phyloP scores from a whole-genome alignment of 2,888 invertebrate genomes.

The Xestia sexstrigata region DNA sequence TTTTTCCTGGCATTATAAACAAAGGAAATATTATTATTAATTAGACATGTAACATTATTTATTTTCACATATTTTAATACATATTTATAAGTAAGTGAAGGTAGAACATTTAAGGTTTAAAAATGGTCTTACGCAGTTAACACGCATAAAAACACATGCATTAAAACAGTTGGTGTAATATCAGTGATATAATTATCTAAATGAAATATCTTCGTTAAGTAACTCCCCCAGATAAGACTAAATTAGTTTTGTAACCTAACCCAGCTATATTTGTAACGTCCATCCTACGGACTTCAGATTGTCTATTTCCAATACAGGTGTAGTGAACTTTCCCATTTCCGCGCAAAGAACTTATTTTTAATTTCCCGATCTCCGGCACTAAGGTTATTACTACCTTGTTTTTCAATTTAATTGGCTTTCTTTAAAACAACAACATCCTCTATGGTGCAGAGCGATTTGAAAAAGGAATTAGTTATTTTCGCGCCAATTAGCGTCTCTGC shows the following conservation, averaged over 20 bases:
- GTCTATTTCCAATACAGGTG: neutral
- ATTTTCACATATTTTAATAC: neutral
- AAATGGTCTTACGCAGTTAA: neutral
- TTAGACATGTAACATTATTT: neutral
- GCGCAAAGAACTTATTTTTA: constrained; percentile 2
- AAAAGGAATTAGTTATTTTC: constrained; percentile 10
- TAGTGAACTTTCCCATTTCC: constrained; percentile 4
- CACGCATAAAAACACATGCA: neutral
- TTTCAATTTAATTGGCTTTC: constrained; percentile 18
- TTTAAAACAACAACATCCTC: constrained; percentile 16
- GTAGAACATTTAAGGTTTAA: neutral
- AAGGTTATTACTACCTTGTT: neutral
- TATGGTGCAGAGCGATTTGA: neutral
- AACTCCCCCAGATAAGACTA: constrained; percentile 23
- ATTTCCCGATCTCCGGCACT: constrained; percentile 14
- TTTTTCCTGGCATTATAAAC: neutral
- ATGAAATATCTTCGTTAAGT: constrained; percentile 16
- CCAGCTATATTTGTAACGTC: constrained; percentile 23
- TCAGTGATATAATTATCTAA: neutral
- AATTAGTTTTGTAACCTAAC: constrained; percentile 23
- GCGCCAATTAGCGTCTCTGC: constrained; percentile 13
- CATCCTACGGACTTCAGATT: neutral
- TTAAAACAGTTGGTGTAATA: neutral
- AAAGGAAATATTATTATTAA: neutral
- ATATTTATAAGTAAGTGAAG: neutral